Percentiles rank a stretch among this genome's conserved stretches.
These are phyloP conservation scores for Dicranocentrus wangi DNA, from an alignment of 2,888 invertebrate genomes.

Conservation along the genomic window DNA sequence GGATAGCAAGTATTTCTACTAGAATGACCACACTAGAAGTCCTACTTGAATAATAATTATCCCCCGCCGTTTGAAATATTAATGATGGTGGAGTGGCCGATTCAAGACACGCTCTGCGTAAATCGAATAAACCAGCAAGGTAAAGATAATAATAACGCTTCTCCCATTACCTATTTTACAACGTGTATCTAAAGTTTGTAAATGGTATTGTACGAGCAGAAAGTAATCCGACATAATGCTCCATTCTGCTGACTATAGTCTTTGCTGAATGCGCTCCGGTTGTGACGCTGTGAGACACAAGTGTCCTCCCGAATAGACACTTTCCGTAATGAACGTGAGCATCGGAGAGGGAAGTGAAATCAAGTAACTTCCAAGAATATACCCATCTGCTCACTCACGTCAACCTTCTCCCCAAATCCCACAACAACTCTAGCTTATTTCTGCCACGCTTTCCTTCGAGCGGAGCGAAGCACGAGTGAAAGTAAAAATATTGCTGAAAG, in stretches of 20 bases:
- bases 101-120: neutral
- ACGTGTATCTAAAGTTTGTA: too few relatives aligned
- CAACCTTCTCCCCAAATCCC: neutral
- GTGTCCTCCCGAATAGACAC: conserved; percentile 19
- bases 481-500: too few relatives aligned
- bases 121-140: neutral
- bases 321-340: conserved; percentile 6
- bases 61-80: conserved; percentile 27
- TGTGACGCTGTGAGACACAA: conserved; percentile 23
- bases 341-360: neutral
- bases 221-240: neutral
- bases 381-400: neutral
- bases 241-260: neutral
- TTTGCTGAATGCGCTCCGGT: neutral
- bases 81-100: neutral
- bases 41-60: neutral
- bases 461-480: too few relatives aligned
- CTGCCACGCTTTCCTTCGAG: too few relatives aligned
- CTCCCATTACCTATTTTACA: too few relatives aligned
- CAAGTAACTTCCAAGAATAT: neutral
- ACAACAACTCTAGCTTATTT: neutral
- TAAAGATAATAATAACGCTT: too few relatives aligned
- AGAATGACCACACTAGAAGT: neutral
- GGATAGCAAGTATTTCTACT: neutral
- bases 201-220: neutral